Percentiles rank a stretch among this genome's conserved stretches.
Conservation (phyloP, 2,113 vertebrate species). For the Passer domesticus region DNA sequence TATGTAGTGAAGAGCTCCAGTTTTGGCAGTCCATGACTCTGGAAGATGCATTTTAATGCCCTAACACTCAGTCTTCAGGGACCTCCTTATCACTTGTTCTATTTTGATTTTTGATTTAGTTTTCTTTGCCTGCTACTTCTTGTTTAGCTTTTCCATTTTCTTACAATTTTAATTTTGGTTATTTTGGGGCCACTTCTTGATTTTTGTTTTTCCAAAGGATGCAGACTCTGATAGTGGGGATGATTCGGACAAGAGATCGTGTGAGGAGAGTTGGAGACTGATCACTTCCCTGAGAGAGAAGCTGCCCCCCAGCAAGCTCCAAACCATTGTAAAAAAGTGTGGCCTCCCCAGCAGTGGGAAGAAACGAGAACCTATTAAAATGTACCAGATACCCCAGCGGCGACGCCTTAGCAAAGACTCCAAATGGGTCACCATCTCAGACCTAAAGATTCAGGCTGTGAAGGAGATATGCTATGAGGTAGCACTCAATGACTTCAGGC, state of each 20-base stretch:
- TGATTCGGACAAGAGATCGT: slow-evolving; percentile 99
- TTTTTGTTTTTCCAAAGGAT: slow-evolving; percentile 97
- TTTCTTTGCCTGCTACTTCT: slow-evolving; percentile 75
- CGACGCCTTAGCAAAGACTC: slow-evolving; percentile 96
- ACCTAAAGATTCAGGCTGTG: slow-evolving; percentile 98
- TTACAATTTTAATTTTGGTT: slow-evolving; percentile 89
- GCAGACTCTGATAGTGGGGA: slow-evolving; percentile 99
- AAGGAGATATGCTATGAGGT: slow-evolving; percentile 99
- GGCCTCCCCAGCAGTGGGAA: slow-evolving; percentile 99
- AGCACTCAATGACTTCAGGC: slow-evolving; percentile 95
- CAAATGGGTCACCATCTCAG: slow-evolving; percentile 98
- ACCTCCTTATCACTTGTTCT: slow-evolving; percentile 54
- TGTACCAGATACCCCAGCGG: slow-evolving; percentile 96
- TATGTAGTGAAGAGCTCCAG: slow-evolving; percentile 14
- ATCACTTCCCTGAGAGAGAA: slow-evolving; percentile 99
- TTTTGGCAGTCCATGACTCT: slow-evolving; percentile 43
- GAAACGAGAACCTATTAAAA: slow-evolving; percentile 93
- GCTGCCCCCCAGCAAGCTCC: slow-evolving; percentile 98
- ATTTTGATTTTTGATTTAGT: slow-evolving; percentile 72
- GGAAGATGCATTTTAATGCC: slow-evolving; percentile 24
- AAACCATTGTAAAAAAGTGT: slow-evolving; percentile 99
- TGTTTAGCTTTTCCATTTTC: slow-evolving; percentile 82
- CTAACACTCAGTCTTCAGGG: slow-evolving; percentile 47
- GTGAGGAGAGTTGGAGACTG: slow-evolving; percentile 99
- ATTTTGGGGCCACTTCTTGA: slow-evolving; percentile 92